Conservation (phyloP, 2,888 invertebrate species). For the Eupithecia subumbrata region DNA sequence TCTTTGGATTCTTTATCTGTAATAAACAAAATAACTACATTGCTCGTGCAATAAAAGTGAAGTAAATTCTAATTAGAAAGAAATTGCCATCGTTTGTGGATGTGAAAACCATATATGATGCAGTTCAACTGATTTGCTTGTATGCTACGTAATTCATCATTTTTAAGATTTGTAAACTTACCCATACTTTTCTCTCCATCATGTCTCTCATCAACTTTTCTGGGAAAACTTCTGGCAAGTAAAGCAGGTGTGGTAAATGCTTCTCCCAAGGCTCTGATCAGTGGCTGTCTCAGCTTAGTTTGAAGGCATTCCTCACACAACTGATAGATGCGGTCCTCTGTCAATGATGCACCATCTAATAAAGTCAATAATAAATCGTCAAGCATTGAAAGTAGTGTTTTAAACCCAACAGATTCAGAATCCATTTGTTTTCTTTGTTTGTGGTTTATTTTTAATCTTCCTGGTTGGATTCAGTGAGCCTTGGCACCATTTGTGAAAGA, state of each 20-base stretch:
- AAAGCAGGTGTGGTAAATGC: constrained; percentile 87
- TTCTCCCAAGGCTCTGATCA: constrained; percentile 90
- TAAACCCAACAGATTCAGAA: constrained; percentile 19
- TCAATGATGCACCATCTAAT: constrained; percentile 83
- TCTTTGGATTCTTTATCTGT: constrained; percentile 73
- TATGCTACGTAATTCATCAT: not conserved
- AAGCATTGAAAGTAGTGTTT: constrained; percentile 51
- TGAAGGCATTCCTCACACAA: constrained; percentile 90
- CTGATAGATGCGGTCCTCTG: constrained; percentile 89
- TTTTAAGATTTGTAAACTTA: constrained; percentile 38
- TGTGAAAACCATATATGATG: not conserved
- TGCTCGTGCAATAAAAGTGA: not conserved
- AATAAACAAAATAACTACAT: constrained; percentile 6
- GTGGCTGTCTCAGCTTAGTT: constrained; percentile 86
- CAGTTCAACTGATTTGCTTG: not conserved
- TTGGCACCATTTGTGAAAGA: constrained; percentile 1
- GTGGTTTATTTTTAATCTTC: constrained; percentile 9
- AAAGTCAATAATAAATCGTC: constrained; percentile 57
- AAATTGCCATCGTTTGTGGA: not conserved
- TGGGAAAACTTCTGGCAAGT: constrained; percentile 88
- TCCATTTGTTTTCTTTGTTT: constrained; percentile 3
- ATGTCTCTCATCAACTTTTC: constrained; percentile 62
- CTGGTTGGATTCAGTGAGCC: not conserved
- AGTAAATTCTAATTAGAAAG: not conserved
- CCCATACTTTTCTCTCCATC: constrained; percentile 60